Evolutionary conservation across 2,113 vertebrate species (phyloP).

Genomic region (Felis chaus): DNA sequence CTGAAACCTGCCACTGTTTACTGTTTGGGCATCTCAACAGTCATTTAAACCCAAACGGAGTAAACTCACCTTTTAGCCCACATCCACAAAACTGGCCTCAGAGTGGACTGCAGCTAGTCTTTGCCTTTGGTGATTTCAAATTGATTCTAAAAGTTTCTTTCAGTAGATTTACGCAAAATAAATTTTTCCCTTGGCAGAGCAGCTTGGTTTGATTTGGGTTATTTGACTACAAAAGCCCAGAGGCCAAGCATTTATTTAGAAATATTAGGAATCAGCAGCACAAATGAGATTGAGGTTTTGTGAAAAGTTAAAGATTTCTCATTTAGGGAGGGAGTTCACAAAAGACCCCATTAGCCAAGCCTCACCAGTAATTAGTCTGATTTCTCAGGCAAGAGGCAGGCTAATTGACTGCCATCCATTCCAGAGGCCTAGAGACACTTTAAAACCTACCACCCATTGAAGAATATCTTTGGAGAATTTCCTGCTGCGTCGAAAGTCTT

Average conservation of each 20-base stretch:
- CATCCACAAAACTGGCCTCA: background rate
- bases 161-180: background rate
- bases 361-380: slow-evolving; percentile 52
- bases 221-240: slow-evolving; percentile 58
- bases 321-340: background rate
- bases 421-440: slow-evolving; percentile 46
- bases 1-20: background rate
- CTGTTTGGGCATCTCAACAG: background rate
- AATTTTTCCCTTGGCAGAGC: background rate
- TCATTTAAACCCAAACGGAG: background rate
- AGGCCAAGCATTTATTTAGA: slow-evolving; percentile 54
- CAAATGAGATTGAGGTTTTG: slow-evolving; percentile 51
- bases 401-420: slow-evolving; percentile 59
- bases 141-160: slow-evolving; percentile 44
- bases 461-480: slow-evolving; percentile 54
- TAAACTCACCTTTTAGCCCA: background rate
- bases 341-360: slow-evolving; percentile 54
- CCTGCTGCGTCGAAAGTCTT: slow-evolving; percentile 42
- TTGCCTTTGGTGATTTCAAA: slow-evolving; percentile 32
- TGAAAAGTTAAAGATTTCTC: slow-evolving; percentile 60
- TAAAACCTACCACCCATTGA: slow-evolving; percentile 47
- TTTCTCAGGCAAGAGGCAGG: slow-evolving; percentile 67
- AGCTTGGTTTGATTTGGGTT: slow-evolving; percentile 59
- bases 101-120: background rate
- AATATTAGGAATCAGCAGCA: slow-evolving; percentile 65